Evolutionary conservation across 2,797 vertebrate genomes (phyloP), one percentile per base, ranked within the genome.

Genomic region (Corythornis leucogaster): DNA sequence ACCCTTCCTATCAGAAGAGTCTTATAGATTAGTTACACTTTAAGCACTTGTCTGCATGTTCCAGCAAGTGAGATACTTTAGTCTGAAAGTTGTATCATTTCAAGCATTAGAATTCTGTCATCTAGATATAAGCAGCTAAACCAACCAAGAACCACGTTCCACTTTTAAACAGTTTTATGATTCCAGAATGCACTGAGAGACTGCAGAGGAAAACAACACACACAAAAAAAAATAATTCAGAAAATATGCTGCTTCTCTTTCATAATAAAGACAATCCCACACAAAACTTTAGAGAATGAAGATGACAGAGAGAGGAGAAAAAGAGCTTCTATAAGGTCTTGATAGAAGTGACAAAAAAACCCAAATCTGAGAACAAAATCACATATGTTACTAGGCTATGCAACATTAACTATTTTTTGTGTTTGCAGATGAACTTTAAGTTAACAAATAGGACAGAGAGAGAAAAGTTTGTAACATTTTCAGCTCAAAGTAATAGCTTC

Each of bases 111-210:
- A 97, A 96, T 85, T 89, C 85, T 95, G 85, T 75, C 79, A 89
- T 61, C 54, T 93, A 95, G 91, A 96, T 61, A 42, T 64, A 92
- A 95, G 69, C 91, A 89, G 88, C n/a, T 94, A 94, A 97, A 90
- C 76, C 69, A 97, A 95, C 43, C 89, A 80, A 93, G 77, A 96
- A 95, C 69, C 87, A 57, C 35, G 80, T 90, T 97, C 95, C 87
- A 80, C 84, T 87, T 92, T 90, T 93, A 95, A 96, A 93, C 46
- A 89, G 79, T 73, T 96, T 85, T 89, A 75, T 94, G 96, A 96
- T 93, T 89, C 96, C 95, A 96, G 87, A 97, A 89, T 94, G 89
- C 78, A 88, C 89, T 31, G 20, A 92, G 80, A 81, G 58, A 92
- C 81, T 96, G 95, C 69, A 78, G 73, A 91, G 79, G 42, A 90